phyloP scores from a whole-genome alignment of 2,113 vertebrate genomes.

The Alces alces region DNA sequence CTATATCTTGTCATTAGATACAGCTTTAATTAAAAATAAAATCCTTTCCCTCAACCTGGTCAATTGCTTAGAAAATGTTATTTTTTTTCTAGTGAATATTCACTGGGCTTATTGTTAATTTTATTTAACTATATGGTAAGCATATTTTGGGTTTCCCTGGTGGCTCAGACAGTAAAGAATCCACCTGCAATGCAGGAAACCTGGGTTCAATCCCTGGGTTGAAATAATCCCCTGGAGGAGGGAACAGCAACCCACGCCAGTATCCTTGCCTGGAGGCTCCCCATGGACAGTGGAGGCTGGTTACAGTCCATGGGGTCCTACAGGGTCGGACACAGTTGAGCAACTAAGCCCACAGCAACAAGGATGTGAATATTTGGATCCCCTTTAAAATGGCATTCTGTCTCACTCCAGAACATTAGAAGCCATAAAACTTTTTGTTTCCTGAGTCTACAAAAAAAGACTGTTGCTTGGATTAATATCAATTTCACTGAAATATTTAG shows the following conservation, averaged over 20 bases:
- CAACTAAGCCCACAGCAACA: not conserved
- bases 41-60: not conserved
- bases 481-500: not conserved
- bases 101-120: not conserved
- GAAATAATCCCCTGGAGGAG: not conserved
- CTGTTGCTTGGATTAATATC: not conserved
- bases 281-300: not conserved
- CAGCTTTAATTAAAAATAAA: conserved; percentile 23
- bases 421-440: not conserved
- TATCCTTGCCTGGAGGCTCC: not conserved
- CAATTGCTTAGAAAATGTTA: conserved; percentile 31
- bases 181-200: not conserved
- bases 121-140: not conserved
- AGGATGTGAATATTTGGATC: not conserved
- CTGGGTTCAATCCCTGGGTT: not conserved
- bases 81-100: not conserved
- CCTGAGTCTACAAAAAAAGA: not conserved
- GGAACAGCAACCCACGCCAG: not conserved
- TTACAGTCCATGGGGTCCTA: not conserved
- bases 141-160: not conserved
- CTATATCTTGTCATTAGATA: not conserved
- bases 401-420: not conserved
- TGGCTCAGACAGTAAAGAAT: not conserved
- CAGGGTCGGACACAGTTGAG: not conserved
- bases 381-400: not conserved